Conservation (phyloP, 2,888 invertebrate species). For the Drosophila infuscata region DNA sequence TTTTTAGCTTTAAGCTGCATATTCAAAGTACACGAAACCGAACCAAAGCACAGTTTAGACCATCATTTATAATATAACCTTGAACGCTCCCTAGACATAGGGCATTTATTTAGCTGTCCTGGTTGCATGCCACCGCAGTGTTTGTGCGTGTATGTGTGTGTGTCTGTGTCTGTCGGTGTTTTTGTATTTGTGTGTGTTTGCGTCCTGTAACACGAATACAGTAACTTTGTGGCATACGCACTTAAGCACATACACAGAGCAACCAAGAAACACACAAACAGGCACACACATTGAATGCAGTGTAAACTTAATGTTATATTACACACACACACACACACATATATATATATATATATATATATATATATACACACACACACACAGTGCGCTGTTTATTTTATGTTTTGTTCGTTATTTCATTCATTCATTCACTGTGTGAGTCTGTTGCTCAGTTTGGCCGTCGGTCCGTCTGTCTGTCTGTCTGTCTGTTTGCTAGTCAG, state of each 20-base stretch:
- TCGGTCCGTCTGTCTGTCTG: slow-evolving; percentile 49
- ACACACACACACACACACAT: slow-evolving; percentile 29
- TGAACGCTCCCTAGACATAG: slow-evolving; percentile 45
- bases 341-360: too few species aligned
- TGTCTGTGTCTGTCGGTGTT: slow-evolving; percentile 18
- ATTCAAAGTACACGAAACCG: slow-evolving; percentile 15
- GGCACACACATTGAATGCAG: slow-evolving; percentile 53
- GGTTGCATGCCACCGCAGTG: slow-evolving; percentile 37
- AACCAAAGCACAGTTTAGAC: slow-evolving; percentile 34
- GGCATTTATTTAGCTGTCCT: slow-evolving; percentile 51
- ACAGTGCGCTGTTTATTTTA: slow-evolving; percentile 41
- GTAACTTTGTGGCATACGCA: slow-evolving; percentile 62
- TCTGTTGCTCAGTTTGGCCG: slow-evolving; percentile 39
- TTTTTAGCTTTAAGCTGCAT: slow-evolving; percentile 5
- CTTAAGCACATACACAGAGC: slow-evolving; percentile 50
- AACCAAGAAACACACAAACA: slow-evolving; percentile 16
- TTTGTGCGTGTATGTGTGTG: neutral
- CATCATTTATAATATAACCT: slow-evolving; percentile 35
- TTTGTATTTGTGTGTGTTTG: slow-evolving; percentile 5
- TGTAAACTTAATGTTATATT: slow-evolving; percentile 77
- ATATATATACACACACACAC: slow-evolving; percentile 38
- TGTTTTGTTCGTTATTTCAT: slow-evolving; percentile 61
- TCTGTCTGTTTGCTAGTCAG: slow-evolving; percentile 41
- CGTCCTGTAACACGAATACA: slow-evolving; percentile 20
- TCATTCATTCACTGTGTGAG: slow-evolving; percentile 58